phyloP scores from a whole-genome alignment of 2,888 invertebrate genomes.

The Pseudococcus viburni region DNA sequence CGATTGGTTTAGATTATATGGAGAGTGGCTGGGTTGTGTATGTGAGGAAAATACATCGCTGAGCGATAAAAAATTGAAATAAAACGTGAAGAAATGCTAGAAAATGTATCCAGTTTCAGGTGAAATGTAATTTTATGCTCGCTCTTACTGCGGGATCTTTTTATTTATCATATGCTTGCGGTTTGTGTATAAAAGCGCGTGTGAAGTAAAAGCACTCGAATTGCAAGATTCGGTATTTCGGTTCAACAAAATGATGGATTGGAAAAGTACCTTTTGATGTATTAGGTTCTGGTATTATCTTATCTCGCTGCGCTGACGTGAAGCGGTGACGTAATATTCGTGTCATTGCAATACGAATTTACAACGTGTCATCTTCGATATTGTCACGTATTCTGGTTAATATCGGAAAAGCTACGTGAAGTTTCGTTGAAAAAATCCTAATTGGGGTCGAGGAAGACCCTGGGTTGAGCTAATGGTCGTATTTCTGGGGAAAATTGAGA shows the following conservation, averaged over 20 bases:
- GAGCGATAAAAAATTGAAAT: not conserved
- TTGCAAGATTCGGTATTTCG: not conserved
- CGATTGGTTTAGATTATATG: not conserved
- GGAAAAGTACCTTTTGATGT: slow-evolving; percentile 19
- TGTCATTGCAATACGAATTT: not conserved
- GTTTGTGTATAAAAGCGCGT: not conserved
- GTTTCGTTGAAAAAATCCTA: not conserved
- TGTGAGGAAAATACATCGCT: not conserved
- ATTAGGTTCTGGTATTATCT: not conserved
- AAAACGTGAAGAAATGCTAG: not conserved
- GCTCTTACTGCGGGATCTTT: slow-evolving; percentile 7
- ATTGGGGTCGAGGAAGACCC: no score
- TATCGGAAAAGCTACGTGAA: not conserved
- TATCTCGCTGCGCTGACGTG: not conserved
- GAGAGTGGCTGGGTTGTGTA: not conserved
- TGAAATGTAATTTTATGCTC: slow-evolving; percentile 23
- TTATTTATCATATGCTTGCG: not conserved
- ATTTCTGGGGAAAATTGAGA: no score
- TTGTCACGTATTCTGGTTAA: not conserved
- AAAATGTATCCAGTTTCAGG: slow-evolving; percentile 21
- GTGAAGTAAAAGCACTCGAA: not conserved
- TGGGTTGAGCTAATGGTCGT: no score
- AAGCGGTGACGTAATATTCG: not conserved
- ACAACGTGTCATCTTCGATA: slow-evolving; percentile 4
- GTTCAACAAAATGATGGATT: not conserved